Evolutionary conservation across 2,888 invertebrate species (phyloP).

Genomic region (Eilema griseolum): DNA sequence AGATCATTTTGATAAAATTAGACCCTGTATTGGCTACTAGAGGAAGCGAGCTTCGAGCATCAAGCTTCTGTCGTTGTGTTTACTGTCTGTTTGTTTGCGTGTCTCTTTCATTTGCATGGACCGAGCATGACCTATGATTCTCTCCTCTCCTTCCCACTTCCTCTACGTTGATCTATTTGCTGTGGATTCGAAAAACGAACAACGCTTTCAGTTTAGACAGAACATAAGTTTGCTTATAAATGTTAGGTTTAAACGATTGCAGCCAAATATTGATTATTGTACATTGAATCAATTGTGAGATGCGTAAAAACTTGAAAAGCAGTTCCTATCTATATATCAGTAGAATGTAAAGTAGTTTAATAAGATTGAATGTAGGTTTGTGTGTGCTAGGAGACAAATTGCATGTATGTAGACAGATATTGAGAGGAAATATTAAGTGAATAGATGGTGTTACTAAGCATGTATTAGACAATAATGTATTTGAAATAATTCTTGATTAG

Average conservation of each 20-base stretch:
- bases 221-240: conserved; percentile 43
- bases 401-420: conserved; percentile 73
- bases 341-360: conserved; percentile 69
- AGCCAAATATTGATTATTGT: conserved; percentile 41
- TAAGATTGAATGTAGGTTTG: conserved; percentile 68
- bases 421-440: conserved; percentile 49
- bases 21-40: conserved; percentile 77
- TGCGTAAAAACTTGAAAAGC: conserved; percentile 61
- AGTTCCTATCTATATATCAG: conserved; percentile 59
- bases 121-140: conserved; percentile 81
- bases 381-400: conserved; percentile 76
- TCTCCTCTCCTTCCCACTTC: conserved; percentile 73
- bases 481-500: conserved; percentile 35
- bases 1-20: conserved; percentile 66
- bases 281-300: conserved; percentile 53
- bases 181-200: conserved; percentile 63
- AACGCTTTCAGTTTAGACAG: conserved; percentile 57
- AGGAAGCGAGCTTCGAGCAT: conserved; percentile 77
- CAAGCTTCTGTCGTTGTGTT: conserved; percentile 83
- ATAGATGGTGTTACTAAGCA: conserved; percentile 62
- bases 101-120: conserved; percentile 85
- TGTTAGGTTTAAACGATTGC: conserved; percentile 41
- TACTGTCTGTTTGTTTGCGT: conserved; percentile 82
- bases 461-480: conserved; percentile 51
- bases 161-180: conserved; percentile 62